Conservation (phyloP, 2,888 invertebrate species). For the Zelleria hepariella region DNA sequence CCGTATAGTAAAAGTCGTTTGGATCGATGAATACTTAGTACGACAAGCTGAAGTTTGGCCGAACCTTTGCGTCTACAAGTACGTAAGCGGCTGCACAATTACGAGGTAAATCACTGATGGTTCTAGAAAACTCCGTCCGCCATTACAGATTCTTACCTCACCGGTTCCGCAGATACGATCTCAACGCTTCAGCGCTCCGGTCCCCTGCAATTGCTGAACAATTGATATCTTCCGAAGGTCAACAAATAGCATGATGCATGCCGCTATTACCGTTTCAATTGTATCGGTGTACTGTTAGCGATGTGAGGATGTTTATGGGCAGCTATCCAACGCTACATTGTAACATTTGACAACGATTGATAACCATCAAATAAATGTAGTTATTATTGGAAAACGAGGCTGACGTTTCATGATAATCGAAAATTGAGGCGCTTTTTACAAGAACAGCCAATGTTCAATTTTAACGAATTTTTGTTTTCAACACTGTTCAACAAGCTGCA, state of each 20-base stretch:
- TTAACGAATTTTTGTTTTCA: too few relatives aligned
- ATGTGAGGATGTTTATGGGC: neutral
- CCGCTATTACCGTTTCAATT: neutral
- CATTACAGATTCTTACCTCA: neutral
- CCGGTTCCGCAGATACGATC: constrained; percentile 2
- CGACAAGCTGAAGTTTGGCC: neutral
- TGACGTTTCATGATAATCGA: too few relatives aligned
- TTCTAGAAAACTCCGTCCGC: neutral
- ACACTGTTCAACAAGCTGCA: too few relatives aligned
- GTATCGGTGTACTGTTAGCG: neutral
- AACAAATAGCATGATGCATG: constrained; percentile 43
- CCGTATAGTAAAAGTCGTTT: neutral
- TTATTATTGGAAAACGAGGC: too few relatives aligned
- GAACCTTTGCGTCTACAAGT: too few relatives aligned
- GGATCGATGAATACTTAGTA: neutral
- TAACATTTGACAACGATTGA: too few relatives aligned
- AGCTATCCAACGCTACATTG: neutral
- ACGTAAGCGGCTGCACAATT: too few relatives aligned
- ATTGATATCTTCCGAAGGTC: constrained; percentile 69
- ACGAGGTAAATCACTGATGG: too few relatives aligned
- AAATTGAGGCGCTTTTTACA: too few relatives aligned
- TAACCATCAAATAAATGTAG: too few relatives aligned
- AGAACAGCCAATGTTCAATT: too few relatives aligned
- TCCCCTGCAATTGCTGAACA: constrained; percentile 24
- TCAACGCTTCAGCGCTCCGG: constrained; percentile 9